Evolutionary conservation across 2,797 vertebrate genomes (phyloP).

Genomic region (Discoglossus pictus): DNA sequence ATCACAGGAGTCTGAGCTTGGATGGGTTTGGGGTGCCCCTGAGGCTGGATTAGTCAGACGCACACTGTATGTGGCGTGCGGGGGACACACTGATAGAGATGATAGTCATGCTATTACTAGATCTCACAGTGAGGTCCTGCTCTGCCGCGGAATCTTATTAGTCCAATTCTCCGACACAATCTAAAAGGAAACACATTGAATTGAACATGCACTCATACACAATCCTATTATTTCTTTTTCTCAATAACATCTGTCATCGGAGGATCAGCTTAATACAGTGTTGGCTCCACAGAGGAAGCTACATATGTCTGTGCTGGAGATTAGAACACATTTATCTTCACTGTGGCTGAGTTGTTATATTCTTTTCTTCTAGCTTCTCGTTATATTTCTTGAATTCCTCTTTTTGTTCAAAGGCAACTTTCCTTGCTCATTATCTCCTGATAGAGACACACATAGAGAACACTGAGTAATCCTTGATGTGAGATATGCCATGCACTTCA

Average conservation of each 20-base stretch:
- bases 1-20: conserved; percentile 8
- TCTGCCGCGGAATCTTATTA: too few relatives aligned
- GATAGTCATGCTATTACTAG: background rate
- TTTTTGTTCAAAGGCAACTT: background rate
- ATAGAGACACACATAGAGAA: too few relatives aligned
- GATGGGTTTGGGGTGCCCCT: background rate
- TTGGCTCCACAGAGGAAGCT: background rate
- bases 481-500: too few relatives aligned
- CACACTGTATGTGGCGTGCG: conserved; percentile 8
- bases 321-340: background rate
- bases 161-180: conserved; percentile 4
- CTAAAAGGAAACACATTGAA: conserved; percentile 23
- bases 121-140: conserved; percentile 10
- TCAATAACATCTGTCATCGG: conserved; percentile 11
- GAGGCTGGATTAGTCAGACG: background rate
- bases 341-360: background rate
- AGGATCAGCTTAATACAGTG: conserved; percentile 1
- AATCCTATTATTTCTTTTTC: conserved; percentile 1
- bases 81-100: background rate
- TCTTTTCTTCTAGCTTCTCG: background rate
- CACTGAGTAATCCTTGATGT: too few relatives aligned
- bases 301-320: background rate
- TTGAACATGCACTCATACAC: conserved; percentile 15
- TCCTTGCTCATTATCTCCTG: conserved; percentile 2
- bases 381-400: background rate